Base-by-base conservation (phyloP, 1,140 invertebrate genomes). In the Trichonephila clavipes region DNA sequence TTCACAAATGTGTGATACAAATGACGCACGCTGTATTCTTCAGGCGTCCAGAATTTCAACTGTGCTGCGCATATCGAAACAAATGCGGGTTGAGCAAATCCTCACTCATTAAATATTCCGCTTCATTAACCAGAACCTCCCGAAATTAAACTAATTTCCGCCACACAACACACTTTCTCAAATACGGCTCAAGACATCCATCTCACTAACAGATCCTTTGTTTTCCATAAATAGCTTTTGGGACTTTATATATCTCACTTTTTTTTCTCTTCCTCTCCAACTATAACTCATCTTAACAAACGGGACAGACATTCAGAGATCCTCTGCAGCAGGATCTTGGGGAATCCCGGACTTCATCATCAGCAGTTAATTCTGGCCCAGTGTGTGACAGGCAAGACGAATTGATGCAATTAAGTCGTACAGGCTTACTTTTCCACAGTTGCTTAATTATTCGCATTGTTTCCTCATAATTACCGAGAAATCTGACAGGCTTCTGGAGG, bases 381-480 rank as follows among this genome's bases (percentile, higher is more conserved):
- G 72, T 44, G 1, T 51, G 2, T 85, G 83, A 85, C 83, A 85
- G 83, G 51, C 83, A 61, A 92, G 90, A 92, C 90, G 72, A 81
- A 92, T 92, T 92, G 90, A 85, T 58, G 90, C 90, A 92, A 92
- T 92, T 92, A 92, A 90, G 88, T 90, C 88, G 19, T 89, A 44
- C 64, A 69, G 64, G 64, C 72, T 61, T 61, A 85, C 83, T 85
- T 61, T 61, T 85, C 58, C 61, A 92, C 44, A 66, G 90, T 92
- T 92, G 90, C 90, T 92, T 92, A 92, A 92, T 92, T 92, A 92
- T 92, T 92, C 81, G 90, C 90, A 92, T 92, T 92, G 90, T 92
- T 92, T 92, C 90, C 81, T 59, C 59, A 19, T 85, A 92, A 92
- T 92, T 92, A 92, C 86, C 90, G 77, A 40, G 90, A 83, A 92